Percentiles rank a stretch among this genome's conserved stretches.
Conservation (phyloP, 2,113 vertebrate species). For the Athene noctua region DNA sequence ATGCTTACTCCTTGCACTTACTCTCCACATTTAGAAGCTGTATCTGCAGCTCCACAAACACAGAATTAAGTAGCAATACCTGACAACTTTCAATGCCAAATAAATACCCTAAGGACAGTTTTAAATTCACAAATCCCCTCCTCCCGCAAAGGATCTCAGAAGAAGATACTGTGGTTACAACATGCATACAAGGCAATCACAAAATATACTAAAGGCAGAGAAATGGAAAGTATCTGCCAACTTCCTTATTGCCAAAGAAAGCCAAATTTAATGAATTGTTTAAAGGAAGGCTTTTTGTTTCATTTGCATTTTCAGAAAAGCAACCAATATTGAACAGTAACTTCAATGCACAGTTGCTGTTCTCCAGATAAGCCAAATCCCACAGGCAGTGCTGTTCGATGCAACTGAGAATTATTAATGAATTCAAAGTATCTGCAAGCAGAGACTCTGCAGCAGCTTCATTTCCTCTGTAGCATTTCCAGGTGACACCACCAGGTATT, state of each 20-base stretch:
- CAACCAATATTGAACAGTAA: neutral
- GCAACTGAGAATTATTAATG: neutral
- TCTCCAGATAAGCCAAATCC: neutral
- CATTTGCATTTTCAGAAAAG: neutral
- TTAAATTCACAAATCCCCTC: neutral
- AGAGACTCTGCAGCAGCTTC: neutral
- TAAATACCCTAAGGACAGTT: neutral
- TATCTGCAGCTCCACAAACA: neutral
- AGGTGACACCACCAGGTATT: neutral
- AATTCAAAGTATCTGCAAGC: neutral
- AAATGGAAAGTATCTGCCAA: neutral
- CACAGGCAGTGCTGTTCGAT: rapidly evolving
- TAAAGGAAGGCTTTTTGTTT: neutral
- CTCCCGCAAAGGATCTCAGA: neutral
- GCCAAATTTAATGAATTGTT: neutral
- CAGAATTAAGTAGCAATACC: neutral
- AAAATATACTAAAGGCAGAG: neutral
- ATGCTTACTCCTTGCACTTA: neutral
- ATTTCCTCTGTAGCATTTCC: neutral
- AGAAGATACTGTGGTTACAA: neutral
- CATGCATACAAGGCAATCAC: neutral
- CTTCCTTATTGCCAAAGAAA: neutral
- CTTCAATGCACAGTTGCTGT: neutral
- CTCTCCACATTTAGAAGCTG: neutral
- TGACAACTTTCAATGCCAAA: neutral